Evolutionary conservation across 2,113 vertebrate species (phyloP).

Genomic region (Chrysochloris asiatica): DNA sequence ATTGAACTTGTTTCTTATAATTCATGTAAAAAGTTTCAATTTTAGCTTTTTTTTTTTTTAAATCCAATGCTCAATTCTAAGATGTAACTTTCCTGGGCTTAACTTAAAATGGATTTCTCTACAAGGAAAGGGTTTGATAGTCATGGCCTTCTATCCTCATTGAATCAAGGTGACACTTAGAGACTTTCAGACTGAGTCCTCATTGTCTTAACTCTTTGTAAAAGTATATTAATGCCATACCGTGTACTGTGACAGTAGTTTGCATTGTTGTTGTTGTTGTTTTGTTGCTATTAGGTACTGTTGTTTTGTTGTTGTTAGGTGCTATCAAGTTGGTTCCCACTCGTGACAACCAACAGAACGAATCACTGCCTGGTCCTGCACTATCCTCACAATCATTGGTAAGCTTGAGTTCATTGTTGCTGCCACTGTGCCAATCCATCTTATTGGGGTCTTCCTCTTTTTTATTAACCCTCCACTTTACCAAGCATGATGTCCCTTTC

Average conservation of each 20-base stretch:
- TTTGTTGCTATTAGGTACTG: no score
- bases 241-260: neutral
- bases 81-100: neutral
- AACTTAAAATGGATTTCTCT: neutral
- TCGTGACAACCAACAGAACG: no score
- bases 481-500: no score
- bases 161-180: neutral
- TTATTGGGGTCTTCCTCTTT: no score
- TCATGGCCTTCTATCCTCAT: neutral
- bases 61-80: neutral
- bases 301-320: no score
- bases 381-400: no score
- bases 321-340: no score
- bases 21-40: neutral
- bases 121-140: neutral
- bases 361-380: no score
- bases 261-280: no score
- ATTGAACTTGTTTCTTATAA: neutral
- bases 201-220: neutral
- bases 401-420: no score
- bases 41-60: neutral
- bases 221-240: neutral
- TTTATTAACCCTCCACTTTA: no score
- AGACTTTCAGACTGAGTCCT: neutral
- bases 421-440: no score